Evolutionary conservation across 2,113 vertebrate species (phyloP).

Genomic region (Macrotis lagotis): DNA sequence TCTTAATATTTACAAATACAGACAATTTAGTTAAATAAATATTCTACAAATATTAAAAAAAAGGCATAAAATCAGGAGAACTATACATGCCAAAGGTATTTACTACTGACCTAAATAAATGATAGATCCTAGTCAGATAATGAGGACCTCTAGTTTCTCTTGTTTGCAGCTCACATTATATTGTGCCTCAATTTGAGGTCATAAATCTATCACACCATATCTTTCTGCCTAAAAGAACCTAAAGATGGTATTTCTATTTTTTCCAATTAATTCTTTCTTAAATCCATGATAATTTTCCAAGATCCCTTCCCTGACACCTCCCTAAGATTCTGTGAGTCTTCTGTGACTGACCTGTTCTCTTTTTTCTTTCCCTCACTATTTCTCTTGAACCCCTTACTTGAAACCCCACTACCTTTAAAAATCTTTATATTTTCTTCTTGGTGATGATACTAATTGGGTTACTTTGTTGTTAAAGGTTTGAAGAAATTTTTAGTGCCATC

Average conservation of each 20-base stretch:
- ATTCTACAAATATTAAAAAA: not conserved
- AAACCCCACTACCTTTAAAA: too few relatives aligned
- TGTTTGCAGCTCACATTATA: not conserved
- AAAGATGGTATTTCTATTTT: not conserved
- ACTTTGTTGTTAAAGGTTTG: not conserved
- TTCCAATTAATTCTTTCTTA: not conserved
- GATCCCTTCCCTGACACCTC: slow-evolving; percentile 6
- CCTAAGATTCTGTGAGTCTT: slow-evolving; percentile 15
- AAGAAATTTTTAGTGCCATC: not conserved
- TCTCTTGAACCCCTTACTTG: not conserved
- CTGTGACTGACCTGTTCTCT: not conserved
- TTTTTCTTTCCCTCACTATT: not conserved
- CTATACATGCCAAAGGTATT: not conserved
- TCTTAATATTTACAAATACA: not conserved
- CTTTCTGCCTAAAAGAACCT: not conserved
- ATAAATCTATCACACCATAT: not conserved
- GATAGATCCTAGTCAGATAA: not conserved
- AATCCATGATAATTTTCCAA: not conserved
- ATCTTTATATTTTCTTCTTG: not conserved
- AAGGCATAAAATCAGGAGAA: not conserved
- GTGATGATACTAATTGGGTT: not conserved
- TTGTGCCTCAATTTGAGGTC: not conserved
- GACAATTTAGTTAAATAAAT: not conserved
- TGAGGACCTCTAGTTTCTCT: not conserved
- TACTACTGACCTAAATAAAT: not conserved